phyloP scores from a whole-genome alignment of 2,113 vertebrate genomes.

The Pleuronectes platessa region DNA sequence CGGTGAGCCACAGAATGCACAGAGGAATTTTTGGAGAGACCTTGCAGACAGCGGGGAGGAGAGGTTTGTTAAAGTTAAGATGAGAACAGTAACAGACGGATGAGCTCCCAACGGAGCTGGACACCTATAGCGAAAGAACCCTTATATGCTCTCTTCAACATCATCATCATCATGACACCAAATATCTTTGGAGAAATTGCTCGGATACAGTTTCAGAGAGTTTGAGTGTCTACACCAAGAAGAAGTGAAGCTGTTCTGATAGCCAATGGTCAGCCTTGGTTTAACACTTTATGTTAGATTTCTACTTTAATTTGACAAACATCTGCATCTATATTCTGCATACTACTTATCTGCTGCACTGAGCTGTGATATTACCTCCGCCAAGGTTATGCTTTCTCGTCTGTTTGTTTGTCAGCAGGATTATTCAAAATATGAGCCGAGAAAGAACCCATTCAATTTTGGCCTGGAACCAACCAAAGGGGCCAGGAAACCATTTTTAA shows the following conservation, averaged over 20 bases:
- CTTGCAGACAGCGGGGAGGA: not conserved
- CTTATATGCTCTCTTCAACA: not conserved
- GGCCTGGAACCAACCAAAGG: too few relatives aligned
- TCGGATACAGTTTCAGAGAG: too few relatives aligned
- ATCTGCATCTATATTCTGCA: not conserved
- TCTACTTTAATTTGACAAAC: not conserved
- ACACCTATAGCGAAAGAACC: not conserved
- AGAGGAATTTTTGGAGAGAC: slow-evolving; percentile 33
- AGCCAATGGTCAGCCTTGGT: too few relatives aligned
- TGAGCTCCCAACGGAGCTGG: not conserved
- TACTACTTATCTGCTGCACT: not conserved
- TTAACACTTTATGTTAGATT: not conserved
- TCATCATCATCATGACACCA: too few relatives aligned
- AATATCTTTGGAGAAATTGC: not conserved
- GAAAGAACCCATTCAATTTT: too few relatives aligned
- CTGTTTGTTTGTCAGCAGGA: not conserved
- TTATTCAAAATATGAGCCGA: too few relatives aligned
- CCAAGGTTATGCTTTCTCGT: too few relatives aligned
- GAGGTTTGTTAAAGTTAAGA: slow-evolving; percentile 6
- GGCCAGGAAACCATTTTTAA: too few relatives aligned
- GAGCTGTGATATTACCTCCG: too few relatives aligned
- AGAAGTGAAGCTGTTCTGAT: too few relatives aligned
- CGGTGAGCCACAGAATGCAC: slow-evolving; percentile 59
- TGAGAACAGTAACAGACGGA: not conserved
- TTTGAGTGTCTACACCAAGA: too few relatives aligned